Evolutionary conservation across 2,797 vertebrate species (phyloP).

Genomic region (Liparis tanakae): DNA sequence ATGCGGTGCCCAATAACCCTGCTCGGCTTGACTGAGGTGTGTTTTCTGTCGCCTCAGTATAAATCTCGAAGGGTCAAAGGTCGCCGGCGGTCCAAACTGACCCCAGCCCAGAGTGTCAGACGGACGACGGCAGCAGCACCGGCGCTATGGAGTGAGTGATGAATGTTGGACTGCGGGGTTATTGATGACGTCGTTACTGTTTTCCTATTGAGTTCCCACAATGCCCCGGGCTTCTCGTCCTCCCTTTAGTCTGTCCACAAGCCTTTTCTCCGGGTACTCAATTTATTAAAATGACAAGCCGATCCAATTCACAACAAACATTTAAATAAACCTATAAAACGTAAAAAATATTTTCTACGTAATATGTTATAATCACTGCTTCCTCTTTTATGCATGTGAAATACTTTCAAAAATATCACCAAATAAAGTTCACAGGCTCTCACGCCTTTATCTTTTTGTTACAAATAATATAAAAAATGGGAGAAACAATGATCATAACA

Average conservation of each 20-base stretch:
- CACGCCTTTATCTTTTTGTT: neutral
- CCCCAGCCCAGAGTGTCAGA: conserved; percentile 76
- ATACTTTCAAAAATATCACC: neutral
- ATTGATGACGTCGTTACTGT: conserved; percentile 57
- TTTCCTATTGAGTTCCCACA: conserved; percentile 42
- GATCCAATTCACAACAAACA: neutral
- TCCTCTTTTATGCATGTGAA: neutral
- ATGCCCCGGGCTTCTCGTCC: conserved; percentile 5
- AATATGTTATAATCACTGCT: too few species aligned
- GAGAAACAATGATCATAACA: neutral
- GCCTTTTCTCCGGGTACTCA: neutral
- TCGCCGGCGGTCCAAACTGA: conserved; percentile 79
- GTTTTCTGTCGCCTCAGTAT: conserved; percentile 85
- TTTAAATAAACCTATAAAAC: neutral
- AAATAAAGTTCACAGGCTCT: neutral
- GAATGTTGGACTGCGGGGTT: conserved; percentile 52
- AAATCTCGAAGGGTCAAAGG: conserved; percentile 77
- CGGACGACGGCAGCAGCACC: conserved; percentile 74
- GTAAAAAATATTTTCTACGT: too few species aligned
- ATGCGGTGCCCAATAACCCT: conserved; percentile 68
- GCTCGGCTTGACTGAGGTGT: conserved; percentile 80
- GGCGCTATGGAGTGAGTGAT: conserved; percentile 85
- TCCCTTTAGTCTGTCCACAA: neutral
- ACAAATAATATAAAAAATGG: neutral
- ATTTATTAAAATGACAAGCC: neutral